Percentiles rank a stretch among this genome's conserved stretches.
These are phyloP conservation scores for Ichneumoninae sp. DNA, from an alignment of 2,888 invertebrate species.

Conservation along the genomic window DNA sequence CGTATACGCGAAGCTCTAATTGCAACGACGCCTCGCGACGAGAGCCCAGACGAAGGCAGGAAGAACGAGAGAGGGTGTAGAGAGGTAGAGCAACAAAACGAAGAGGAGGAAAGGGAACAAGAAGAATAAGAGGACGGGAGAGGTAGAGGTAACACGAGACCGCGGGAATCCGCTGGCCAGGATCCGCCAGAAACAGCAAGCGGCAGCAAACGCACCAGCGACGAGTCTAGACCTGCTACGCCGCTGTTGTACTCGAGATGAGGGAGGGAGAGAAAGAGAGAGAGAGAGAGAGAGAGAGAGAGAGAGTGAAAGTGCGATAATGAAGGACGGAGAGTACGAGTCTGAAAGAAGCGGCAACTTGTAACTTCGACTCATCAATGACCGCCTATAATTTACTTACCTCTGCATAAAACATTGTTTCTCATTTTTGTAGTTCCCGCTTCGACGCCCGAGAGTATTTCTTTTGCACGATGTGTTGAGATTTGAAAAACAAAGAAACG, in stretches of 20 bases:
- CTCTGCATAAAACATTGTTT: neutral
- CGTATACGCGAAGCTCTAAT: slow-evolving; percentile 50
- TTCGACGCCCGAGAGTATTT: neutral
- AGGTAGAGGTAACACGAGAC: slow-evolving; percentile 68
- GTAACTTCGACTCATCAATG: slow-evolving; percentile 9
- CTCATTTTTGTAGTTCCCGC: neutral
- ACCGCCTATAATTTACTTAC: neutral
- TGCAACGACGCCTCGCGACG: slow-evolving; percentile 49
- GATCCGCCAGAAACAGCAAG: slow-evolving; percentile 61
- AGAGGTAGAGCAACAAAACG: slow-evolving; percentile 47
- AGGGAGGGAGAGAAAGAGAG: slow-evolving; percentile 24
- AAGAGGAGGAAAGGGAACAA: slow-evolving; percentile 32
- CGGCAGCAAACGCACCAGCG: slow-evolving; percentile 33
- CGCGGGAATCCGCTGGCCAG: slow-evolving; percentile 67
- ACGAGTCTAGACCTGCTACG: slow-evolving; percentile 31
- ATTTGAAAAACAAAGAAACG: neutral
- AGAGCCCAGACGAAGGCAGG: slow-evolving; percentile 16
- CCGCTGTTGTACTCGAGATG: neutral
- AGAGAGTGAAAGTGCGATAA: slow-evolving; percentile 50
- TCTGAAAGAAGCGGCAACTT: slow-evolving; percentile 1
- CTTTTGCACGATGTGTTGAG: neutral
- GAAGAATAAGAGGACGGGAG: slow-evolving; percentile 60
- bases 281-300: slow-evolving; percentile 41
- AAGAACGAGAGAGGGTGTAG: slow-evolving; percentile 34
- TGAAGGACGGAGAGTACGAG: slow-evolving; percentile 18